Conservation (phyloP, 2,797 vertebrate genomes). For the Diceros bicornis region DNA sequence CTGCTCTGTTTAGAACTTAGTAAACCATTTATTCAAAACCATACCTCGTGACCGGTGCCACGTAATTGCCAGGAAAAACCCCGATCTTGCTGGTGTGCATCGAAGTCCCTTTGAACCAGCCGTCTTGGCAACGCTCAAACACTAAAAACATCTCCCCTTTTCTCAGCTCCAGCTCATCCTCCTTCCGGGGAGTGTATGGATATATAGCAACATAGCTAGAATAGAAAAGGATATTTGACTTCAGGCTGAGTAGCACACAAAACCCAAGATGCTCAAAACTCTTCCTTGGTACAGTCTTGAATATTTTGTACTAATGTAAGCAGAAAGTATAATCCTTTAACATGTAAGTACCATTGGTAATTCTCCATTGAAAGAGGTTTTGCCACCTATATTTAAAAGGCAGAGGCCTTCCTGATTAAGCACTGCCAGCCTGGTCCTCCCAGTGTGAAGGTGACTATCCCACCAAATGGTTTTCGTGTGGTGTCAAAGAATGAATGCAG, state of each 20-base stretch:
- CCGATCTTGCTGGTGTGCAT: slow-evolving; percentile 99
- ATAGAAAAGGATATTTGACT: neutral
- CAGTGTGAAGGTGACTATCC: neutral
- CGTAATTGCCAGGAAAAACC: slow-evolving; percentile 99
- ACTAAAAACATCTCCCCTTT: slow-evolving; percentile 99
- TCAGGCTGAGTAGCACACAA: neutral
- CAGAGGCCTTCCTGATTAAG: neutral
- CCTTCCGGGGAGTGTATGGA: slow-evolving; percentile 97
- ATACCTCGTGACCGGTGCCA: slow-evolving; percentile 98
- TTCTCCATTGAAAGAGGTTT: neutral
- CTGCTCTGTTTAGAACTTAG: neutral
- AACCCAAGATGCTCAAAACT: neutral
- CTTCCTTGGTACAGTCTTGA: neutral
- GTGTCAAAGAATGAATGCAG: slow-evolving; percentile 16
- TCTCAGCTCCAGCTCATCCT: slow-evolving; percentile 98
- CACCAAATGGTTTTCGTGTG: neutral
- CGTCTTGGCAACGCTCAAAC: slow-evolving; percentile 98
- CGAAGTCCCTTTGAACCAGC: slow-evolving; percentile 99
- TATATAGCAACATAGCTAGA: slow-evolving; percentile 97
- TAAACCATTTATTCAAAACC: neutral
- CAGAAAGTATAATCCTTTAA: neutral
- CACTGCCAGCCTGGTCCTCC: neutral
- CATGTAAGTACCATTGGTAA: too few species aligned
- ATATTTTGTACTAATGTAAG: neutral
- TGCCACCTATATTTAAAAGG: neutral